Percentiles rank a stretch among this genome's conserved stretches.
These are phyloP conservation scores for Pomatostomus ruficeps DNA, from an alignment of 2,113 vertebrate genomes.

Conservation along the genomic window DNA sequence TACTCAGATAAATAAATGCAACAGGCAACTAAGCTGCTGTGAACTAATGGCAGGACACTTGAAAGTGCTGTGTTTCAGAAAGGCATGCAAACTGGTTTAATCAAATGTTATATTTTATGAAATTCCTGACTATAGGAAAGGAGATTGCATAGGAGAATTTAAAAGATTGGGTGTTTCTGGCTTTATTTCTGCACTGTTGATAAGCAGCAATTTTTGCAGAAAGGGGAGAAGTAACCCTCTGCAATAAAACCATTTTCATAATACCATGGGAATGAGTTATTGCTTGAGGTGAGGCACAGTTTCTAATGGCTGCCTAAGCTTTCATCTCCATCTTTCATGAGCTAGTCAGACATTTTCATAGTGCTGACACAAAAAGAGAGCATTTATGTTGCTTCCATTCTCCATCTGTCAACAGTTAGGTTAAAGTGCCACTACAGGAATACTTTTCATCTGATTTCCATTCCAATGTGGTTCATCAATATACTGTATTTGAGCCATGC, in stretches of 20 bases:
- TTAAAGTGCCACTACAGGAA: slow-evolving; percentile 57
- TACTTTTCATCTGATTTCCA: slow-evolving; percentile 72
- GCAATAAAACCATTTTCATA: slow-evolving; percentile 77
- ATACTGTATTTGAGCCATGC: neutral
- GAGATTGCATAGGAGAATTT: slow-evolving; percentile 51
- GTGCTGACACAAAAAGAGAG: slow-evolving; percentile 74
- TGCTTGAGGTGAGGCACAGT: slow-evolving; percentile 56
- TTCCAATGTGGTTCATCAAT: neutral
- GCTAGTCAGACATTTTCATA: slow-evolving; percentile 72
- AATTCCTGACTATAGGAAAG: slow-evolving; percentile 59
- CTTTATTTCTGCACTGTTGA: slow-evolving; percentile 70
- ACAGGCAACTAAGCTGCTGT: slow-evolving; percentile 22
- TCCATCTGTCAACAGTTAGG: slow-evolving; percentile 77
- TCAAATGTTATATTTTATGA: slow-evolving; percentile 68
- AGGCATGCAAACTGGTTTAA: slow-evolving; percentile 58
- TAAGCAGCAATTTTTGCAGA: slow-evolving; percentile 75
- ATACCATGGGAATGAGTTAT: slow-evolving; percentile 72
- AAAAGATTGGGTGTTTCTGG: slow-evolving; percentile 63
- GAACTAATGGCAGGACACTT: slow-evolving; percentile 33
- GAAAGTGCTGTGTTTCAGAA: slow-evolving; percentile 42
- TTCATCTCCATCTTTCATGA: slow-evolving; percentile 75
- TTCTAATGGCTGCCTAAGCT: slow-evolving; percentile 70
- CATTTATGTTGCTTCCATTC: slow-evolving; percentile 69
- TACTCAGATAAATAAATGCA: slow-evolving; percentile 46
- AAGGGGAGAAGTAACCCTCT: slow-evolving; percentile 66